Evolutionary conservation across 2,888 invertebrate species (phyloP), one percentile per base, ranked within the genome.

Genomic region (Rotaria socialis): DNA sequence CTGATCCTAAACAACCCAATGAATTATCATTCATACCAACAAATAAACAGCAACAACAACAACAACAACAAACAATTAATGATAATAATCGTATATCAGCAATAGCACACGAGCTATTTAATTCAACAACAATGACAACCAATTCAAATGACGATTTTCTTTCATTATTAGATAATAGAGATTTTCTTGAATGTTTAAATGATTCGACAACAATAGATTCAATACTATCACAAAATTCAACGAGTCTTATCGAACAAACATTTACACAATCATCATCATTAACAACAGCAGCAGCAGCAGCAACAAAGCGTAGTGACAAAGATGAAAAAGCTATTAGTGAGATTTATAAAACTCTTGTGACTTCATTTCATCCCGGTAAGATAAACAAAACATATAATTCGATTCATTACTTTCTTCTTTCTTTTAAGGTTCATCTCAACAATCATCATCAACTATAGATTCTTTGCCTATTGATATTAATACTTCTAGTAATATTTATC

Each of bases 61-160:
- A 50, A 60, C 43, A 6, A 41, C 75, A 75, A 75, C 75, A 67
- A 67, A 27, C 47, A 47, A 24, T n/a, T 14, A 80, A 80, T 80
- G 47, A 80, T 43, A 47, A 80, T 80, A 43, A 80, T 80, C 43
- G 47, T 80, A 80, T 47, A 47, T 11, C 80, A 80, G 47, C 80
- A 5, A 80, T 47, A 41, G 80, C 43, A 1, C 47, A 80, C n/a
- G 47, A 80, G 19, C 35, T 67, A 35, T 19, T 67, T 6, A 35
- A 67, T 19, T 67, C 80, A 43, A 80, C 80, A 43, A 47, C 80
- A n/a, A 47, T n/a, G 11, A n/a, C 6, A n/a, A 22, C 8, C 47
- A 80, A 47, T 80, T 80, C 80, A 3, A 80, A 80, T 80, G 47
- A 80, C 47, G 80, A 80, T 47, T 80, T 80, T 80, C 24, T 43